These are phyloP conservation scores for Pundamilia nyererei DNA, from an alignment of 2,113 vertebrate genomes.

Conservation along the genomic window DNA sequence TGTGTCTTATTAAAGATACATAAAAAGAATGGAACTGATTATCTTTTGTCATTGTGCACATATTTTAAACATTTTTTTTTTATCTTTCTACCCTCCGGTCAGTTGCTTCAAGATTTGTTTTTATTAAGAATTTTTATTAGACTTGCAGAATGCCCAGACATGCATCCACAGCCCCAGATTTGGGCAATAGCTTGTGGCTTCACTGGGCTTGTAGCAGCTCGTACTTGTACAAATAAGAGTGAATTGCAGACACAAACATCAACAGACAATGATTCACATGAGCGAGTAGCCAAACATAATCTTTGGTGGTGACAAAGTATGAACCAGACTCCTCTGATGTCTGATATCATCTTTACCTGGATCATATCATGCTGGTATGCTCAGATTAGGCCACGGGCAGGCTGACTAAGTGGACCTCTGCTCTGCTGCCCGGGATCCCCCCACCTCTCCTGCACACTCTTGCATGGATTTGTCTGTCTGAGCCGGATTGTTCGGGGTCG, in stretches of 20 bases:
- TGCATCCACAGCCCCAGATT: neutral
- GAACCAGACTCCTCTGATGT: neutral
- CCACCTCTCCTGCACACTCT: neutral
- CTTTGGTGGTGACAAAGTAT: neutral
- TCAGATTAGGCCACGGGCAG: neutral
- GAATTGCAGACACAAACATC: neutral
- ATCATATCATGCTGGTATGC: neutral
- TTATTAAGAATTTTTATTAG: neutral
- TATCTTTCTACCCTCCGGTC: neutral
- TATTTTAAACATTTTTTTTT: neutral
- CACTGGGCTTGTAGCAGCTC: neutral
- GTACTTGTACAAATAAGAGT: neutral
- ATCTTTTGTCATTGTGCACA: neutral
- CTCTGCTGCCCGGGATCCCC: neutral
- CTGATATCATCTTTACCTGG: neutral
- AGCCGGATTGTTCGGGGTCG: conserved; percentile 18
- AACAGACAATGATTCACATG: neutral
- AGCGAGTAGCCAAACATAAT: neutral
- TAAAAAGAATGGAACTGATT: neutral
- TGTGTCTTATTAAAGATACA: neutral
- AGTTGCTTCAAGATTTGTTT: neutral
- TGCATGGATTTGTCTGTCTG: conserved; percentile 14
- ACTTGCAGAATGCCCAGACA: neutral
- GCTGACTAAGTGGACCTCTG: neutral
- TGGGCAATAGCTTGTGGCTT: neutral